Conservation (phyloP, 2,113 vertebrate species). For the Rhadina sibilatrix region DNA sequence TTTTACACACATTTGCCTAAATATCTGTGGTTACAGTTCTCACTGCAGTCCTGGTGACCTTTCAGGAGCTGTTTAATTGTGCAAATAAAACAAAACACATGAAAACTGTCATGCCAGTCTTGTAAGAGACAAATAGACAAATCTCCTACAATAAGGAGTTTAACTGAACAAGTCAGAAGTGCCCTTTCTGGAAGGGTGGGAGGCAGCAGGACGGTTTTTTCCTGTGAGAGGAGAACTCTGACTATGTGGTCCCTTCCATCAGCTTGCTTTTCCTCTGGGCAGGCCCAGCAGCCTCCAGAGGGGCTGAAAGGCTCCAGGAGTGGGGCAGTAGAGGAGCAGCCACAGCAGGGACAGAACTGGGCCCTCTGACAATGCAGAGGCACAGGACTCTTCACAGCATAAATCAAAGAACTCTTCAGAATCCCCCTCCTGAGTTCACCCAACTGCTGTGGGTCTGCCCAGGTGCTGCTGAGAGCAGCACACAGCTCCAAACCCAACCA, state of each 20-base stretch:
- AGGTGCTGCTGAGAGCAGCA: neutral
- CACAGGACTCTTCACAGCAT: neutral
- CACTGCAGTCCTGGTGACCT: neutral
- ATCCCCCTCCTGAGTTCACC: neutral
- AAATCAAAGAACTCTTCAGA: neutral
- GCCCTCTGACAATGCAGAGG: neutral
- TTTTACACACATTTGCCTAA: neutral
- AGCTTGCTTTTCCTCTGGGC: neutral
- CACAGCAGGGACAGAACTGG: neutral
- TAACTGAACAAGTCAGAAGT: neutral
- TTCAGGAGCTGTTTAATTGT: neutral
- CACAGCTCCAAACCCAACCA: neutral
- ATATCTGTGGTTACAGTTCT: neutral
- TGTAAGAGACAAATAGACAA: neutral
- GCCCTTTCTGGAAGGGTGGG: neutral
- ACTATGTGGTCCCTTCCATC: neutral
- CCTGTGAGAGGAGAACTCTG: neutral
- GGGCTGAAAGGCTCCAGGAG: fast-evolving
- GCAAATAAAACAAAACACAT: neutral
- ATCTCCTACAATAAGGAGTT: neutral
- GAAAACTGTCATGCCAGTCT: neutral
- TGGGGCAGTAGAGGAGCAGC: fast-evolving
- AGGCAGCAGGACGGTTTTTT: neutral
- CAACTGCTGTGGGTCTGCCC: neutral
- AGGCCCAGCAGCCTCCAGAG: neutral